phyloP scores from a whole-genome alignment of 2,888 invertebrate genomes.

The Lymantria dispar region DNA sequence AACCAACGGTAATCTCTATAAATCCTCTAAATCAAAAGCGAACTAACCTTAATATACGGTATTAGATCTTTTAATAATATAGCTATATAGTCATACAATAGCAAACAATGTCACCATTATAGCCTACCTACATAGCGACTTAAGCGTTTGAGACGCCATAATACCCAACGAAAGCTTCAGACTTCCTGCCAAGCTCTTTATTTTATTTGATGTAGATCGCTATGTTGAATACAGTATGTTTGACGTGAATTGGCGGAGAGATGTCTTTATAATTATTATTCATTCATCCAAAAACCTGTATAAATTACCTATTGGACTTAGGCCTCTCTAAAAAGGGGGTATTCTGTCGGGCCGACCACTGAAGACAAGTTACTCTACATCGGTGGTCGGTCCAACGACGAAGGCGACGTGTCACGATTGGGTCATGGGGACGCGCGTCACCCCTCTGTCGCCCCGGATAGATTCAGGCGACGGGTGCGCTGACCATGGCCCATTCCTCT shows the following conservation, averaged over 20 bases:
- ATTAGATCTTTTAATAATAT: slow-evolving; percentile 20
- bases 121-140: slow-evolving; percentile 24
- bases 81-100: slow-evolving; percentile 10
- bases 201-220: slow-evolving; percentile 38
- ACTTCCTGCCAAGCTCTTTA: slow-evolving; percentile 30
- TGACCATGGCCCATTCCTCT: no score
- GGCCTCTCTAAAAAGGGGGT: no score
- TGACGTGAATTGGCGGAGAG: slow-evolving; percentile 11
- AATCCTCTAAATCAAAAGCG: neutral
- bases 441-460: no score
- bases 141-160: slow-evolving; percentile 43
- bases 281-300: no score
- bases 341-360: no score
- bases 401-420: no score
- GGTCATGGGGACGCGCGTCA: no score
- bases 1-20: neutral
- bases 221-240: slow-evolving; percentile 15
- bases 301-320: no score
- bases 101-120: slow-evolving; percentile 22
- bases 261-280: neutral
- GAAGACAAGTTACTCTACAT: no score
- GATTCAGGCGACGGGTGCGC: no score
- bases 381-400: no score
- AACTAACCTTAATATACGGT: neutral
- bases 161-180: slow-evolving; percentile 41